Conservation (phyloP, 2,113 vertebrate genomes). For the Anolis sagrei region DNA sequence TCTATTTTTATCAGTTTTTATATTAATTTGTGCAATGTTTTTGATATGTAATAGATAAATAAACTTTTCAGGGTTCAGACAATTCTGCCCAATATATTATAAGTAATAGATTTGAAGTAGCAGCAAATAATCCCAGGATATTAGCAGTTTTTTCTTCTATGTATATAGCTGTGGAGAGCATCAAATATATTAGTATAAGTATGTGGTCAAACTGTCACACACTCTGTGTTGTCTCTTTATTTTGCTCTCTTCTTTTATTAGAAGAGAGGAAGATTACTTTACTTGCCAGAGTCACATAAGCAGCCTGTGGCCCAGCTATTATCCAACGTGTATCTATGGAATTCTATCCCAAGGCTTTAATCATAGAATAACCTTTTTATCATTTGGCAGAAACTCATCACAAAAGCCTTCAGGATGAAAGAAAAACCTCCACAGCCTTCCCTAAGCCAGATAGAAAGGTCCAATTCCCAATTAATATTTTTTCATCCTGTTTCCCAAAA, state of each 20-base stretch:
- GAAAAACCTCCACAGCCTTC: background rate
- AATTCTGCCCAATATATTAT: background rate
- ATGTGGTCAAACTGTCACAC: no score
- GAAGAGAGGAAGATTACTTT: background rate
- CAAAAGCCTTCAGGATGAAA: background rate
- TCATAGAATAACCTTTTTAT: background rate
- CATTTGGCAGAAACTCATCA: background rate
- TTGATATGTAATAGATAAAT: no score
- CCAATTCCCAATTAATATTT: background rate
- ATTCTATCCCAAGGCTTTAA: background rate
- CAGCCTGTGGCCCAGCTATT: rapidly evolving
- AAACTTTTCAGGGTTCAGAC: constrained; percentile 9
- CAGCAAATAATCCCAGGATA: background rate
- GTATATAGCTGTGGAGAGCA: background rate
- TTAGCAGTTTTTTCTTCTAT: constrained; percentile 36
- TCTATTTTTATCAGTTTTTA: no score
- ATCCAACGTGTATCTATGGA: background rate
- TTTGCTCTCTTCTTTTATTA: background rate
- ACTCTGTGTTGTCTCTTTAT: constrained; percentile 14
- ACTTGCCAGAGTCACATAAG: background rate
- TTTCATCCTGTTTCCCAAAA: background rate
- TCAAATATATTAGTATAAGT: background rate
- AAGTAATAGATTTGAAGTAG: background rate
- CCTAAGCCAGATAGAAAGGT: background rate
- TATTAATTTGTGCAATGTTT: no score